Base-by-base conservation (phyloP, 2,797 vertebrate species). In the Diplodus sargus region DNA sequence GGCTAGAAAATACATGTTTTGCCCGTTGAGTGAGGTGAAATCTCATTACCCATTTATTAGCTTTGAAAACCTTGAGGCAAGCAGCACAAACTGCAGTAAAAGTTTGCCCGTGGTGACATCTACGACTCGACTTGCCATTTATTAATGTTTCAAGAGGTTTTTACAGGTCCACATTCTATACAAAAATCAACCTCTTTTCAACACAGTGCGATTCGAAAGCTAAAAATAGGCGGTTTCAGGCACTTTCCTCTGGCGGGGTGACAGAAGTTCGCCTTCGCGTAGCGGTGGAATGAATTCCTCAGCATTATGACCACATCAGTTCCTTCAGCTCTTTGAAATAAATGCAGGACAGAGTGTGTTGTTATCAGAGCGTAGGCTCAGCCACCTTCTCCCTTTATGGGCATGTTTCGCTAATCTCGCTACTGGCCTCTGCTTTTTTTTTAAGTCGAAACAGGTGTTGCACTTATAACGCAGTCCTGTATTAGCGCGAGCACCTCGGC, bases 321-420 rank as follows among this genome's bases (percentile, higher is more conserved):
- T 92, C 86, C 87, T 87, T 89, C 77, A 88, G 88, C 87, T 76
- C 83, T 92, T 92, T 90, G 85, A 89, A 91, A 90, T 89, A 89
- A 91, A 86, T 25, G 48, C 72, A 70, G 81, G 62, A 80, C 70
- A 30, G 45, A 70, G 76, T 74, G 73, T 78, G 81, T 89, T 83
- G 87, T 92, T 94, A 94, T 93, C 90, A 93, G 85, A 90, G 86
- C 77, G 77, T 83, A 85, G 89, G 84, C 79, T 68, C 82, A 67
- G 89, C 84, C 88, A 92, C 90, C 87, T 92, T 94, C 86, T 93
- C 94, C 94, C 92, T 95, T 94, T 94, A 95, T 94, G 94, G 94
- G 90, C 93, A 95, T 95, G 94, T 95, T 94, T 92, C 81, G 83
- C 93, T 94, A 94, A 94, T 93, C 92, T 91, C 48, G 89, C 93